These are phyloP conservation scores for Gastrophysa polygoni DNA, from an alignment of 2,888 invertebrate species.

Conservation along the genomic window DNA sequence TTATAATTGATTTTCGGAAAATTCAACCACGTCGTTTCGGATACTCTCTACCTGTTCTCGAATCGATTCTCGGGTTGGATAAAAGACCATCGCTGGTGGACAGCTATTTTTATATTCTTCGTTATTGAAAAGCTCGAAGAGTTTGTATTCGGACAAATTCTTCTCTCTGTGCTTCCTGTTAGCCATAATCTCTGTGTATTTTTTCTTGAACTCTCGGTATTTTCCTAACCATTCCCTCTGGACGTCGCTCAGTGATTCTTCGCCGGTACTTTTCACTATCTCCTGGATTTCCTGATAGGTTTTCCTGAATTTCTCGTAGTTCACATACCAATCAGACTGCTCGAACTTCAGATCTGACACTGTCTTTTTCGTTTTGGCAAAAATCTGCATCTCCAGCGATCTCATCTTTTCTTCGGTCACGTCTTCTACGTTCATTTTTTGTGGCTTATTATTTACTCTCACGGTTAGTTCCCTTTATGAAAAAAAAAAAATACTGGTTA, in stretches of 20 bases:
- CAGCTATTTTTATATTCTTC: conserved; percentile 32
- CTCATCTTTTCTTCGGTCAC: conserved; percentile 18
- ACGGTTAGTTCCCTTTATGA: not conserved
- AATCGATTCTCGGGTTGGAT: conserved; percentile 17
- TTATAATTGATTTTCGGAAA: too few relatives aligned
- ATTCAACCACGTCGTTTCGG: too few relatives aligned
- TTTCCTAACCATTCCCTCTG: conserved; percentile 37
- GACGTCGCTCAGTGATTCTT: conserved; percentile 18
- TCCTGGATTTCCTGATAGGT: conserved; percentile 32
- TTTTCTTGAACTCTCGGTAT: conserved; percentile 41
- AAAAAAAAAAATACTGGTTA: conserved; percentile 14
- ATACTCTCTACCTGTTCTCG: not conserved
- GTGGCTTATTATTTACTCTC: conserved; percentile 3
- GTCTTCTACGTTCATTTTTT: conserved; percentile 17
- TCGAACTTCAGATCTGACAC: conserved; percentile 36
- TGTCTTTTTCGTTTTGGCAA: conserved; percentile 44
- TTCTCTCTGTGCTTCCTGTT: conserved; percentile 27
- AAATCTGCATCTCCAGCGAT: conserved; percentile 44
- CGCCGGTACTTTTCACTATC: conserved; percentile 32
- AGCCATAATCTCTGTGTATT: conserved; percentile 34
- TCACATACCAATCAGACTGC: conserved; percentile 43
- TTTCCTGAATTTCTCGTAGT: conserved; percentile 40
- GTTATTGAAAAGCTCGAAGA: conserved; percentile 37
- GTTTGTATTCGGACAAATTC: conserved; percentile 27
- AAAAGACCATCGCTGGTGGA: conserved; percentile 34